These are phyloP conservation scores for Alviniconcha marisindica DNA, from an alignment of 1,140 invertebrate genomes.

Conservation along the genomic window DNA sequence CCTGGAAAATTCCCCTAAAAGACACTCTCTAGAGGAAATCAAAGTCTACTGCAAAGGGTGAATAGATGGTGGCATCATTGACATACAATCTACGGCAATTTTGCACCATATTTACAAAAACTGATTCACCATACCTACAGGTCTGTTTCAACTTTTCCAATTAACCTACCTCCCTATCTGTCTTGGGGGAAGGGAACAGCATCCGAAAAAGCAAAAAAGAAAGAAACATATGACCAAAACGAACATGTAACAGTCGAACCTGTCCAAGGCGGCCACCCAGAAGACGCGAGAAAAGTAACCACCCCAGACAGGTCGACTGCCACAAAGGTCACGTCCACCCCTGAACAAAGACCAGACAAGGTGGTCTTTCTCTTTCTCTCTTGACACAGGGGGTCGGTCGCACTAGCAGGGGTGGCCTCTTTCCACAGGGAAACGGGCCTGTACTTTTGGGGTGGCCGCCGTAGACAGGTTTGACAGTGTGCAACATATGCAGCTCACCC, in stretches of 20 bases:
- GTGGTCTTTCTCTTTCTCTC: no score
- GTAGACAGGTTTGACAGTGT: constrained; percentile 8
- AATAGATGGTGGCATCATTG: no score
- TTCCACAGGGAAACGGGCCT: neutral
- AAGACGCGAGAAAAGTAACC: constrained; percentile 6
- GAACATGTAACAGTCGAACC: constrained; percentile 17
- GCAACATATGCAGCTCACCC: constrained; percentile 20
- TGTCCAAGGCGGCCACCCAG: constrained; percentile 25
- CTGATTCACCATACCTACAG: no score
- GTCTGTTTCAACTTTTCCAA: no score
- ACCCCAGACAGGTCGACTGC: constrained; percentile 20
- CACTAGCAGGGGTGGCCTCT: neutral
- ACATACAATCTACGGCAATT: no score
- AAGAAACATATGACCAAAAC: neutral
- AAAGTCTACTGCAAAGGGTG: no score
- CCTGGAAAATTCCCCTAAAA: no score
- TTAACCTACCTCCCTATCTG: no score
- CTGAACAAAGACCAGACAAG: neutral
- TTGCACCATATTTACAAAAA: no score
- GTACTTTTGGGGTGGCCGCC: neutral
- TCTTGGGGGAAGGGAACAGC: no score
- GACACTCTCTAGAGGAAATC: no score
- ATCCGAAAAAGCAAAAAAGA: no score
- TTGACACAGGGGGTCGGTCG: neutral
- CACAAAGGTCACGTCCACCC: neutral